Evolutionary conservation across 2,888 invertebrate species (phyloP).

Genomic region (Pachydiplax longipennis): DNA sequence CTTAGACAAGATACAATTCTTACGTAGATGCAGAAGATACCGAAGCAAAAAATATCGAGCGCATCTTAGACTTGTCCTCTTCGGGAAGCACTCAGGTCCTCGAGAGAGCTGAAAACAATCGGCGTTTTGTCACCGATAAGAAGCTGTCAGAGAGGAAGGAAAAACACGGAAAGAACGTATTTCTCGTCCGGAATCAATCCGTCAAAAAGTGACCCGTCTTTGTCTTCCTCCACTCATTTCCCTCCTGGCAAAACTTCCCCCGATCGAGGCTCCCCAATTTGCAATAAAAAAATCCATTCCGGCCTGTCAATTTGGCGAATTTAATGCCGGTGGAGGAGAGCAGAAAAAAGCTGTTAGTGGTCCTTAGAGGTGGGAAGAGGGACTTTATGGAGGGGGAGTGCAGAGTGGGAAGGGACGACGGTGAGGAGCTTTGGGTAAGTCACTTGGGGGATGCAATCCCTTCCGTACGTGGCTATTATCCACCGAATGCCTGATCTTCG

Average conservation of each 20-base stretch:
- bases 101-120: too few species aligned
- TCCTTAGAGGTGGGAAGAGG: neutral
- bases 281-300: neutral
- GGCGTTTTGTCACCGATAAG: too few species aligned
- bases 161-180: too few species aligned
- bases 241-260: neutral
- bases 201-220: neutral
- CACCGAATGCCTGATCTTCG: too few species aligned
- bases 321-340: neutral
- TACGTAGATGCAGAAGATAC: too few species aligned
- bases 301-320: neutral
- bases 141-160: too few species aligned
- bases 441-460: neutral
- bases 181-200: neutral
- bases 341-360: neutral
- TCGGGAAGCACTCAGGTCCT: too few species aligned
- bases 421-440: neutral
- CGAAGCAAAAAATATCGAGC: too few species aligned
- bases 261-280: neutral
- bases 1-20: too few species aligned
- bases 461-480: too few species aligned
- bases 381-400: neutral
- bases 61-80: too few species aligned
- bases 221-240: neutral
- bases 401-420: neutral